A percentile compares a stretch with the other conserved stretches of the same genome.
phyloP scores from a whole-genome alignment of 1,140 invertebrate species.

The Euura saliciscinereae region DNA sequence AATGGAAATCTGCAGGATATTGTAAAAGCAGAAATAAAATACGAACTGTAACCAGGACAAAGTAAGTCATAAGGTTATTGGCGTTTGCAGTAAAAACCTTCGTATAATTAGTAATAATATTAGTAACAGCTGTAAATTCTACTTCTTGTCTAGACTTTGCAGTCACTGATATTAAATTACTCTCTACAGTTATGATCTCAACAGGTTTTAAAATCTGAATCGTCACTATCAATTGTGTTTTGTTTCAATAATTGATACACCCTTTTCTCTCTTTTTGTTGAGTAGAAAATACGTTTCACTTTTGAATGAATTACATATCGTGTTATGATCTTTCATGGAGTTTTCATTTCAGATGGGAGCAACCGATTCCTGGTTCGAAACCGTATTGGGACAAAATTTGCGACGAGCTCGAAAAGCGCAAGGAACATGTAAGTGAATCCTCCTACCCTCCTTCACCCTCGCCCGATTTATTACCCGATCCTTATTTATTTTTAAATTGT shows the following conservation, averaged over 20 bases:
- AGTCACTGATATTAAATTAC: background rate
- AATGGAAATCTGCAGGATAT: constrained; percentile 3
- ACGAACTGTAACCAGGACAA: constrained; percentile 12
- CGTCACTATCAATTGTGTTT: too few relatives aligned
- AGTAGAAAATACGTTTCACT: too few relatives aligned
- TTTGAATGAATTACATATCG: too few relatives aligned
- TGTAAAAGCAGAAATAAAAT: constrained; percentile 10
- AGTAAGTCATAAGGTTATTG: constrained; percentile 9
- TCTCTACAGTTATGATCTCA: background rate
- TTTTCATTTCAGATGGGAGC: constrained; percentile 36
- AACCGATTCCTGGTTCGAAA: constrained; percentile 26
- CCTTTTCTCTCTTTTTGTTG: too few relatives aligned
- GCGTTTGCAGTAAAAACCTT: too few relatives aligned
- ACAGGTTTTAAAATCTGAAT: too few relatives aligned
- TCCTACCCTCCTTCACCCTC: constrained; percentile 1
- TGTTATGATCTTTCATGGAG: background rate
- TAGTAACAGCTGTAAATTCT: too few relatives aligned
- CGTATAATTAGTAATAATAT: too few relatives aligned
- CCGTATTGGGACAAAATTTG: constrained; percentile 38
- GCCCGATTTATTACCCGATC: background rate
- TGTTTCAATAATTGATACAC: too few relatives aligned
- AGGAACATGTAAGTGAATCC: background rate
- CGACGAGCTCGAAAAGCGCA: constrained; percentile 28
- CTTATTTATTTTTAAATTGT: constrained; percentile 8
- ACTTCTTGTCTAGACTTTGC: too few relatives aligned